Evolutionary conservation across 2,888 invertebrate species (phyloP).

Genomic region (Stomorhina lunata): DNA sequence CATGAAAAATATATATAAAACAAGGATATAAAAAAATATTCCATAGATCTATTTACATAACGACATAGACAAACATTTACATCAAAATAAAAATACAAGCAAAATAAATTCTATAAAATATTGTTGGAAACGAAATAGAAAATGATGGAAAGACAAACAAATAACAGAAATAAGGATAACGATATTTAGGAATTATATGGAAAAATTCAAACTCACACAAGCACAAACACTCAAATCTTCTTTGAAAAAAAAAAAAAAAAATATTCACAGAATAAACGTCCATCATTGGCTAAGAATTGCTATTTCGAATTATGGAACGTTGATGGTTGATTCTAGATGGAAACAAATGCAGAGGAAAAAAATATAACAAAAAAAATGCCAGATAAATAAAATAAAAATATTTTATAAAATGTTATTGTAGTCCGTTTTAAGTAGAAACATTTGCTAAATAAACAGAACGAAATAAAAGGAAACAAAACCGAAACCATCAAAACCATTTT

Average conservation of each 20-base stretch:
- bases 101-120: slow-evolving; percentile 45
- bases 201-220: not conserved
- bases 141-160: slow-evolving; percentile 59
- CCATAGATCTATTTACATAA: slow-evolving; percentile 31
- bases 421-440: slow-evolving; percentile 8
- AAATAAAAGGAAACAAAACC: slow-evolving; percentile 1
- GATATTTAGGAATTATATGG: slow-evolving; percentile 25
- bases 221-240: not conserved
- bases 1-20: slow-evolving; percentile 15
- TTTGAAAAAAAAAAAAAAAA: not conserved
- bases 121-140: not conserved
- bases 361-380: not conserved
- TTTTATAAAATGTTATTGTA: slow-evolving; percentile 17
- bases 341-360: not conserved
- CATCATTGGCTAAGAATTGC: slow-evolving; percentile 43
- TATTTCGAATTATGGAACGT: slow-evolving; percentile 26
- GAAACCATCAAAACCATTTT: slow-evolving; percentile 53
- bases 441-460: slow-evolving; percentile 14
- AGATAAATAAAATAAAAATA: slow-evolving; percentile 21
- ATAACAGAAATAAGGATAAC: slow-evolving; percentile 37
- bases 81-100: slow-evolving; percentile 20
- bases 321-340: slow-evolving; percentile 33
- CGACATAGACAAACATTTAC: slow-evolving; percentile 25
- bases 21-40: not conserved
- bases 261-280: slow-evolving; percentile 29